Base-by-base conservation (phyloP, 1,140 invertebrate genomes). In the Drosophila sulfurigaster region DNA sequence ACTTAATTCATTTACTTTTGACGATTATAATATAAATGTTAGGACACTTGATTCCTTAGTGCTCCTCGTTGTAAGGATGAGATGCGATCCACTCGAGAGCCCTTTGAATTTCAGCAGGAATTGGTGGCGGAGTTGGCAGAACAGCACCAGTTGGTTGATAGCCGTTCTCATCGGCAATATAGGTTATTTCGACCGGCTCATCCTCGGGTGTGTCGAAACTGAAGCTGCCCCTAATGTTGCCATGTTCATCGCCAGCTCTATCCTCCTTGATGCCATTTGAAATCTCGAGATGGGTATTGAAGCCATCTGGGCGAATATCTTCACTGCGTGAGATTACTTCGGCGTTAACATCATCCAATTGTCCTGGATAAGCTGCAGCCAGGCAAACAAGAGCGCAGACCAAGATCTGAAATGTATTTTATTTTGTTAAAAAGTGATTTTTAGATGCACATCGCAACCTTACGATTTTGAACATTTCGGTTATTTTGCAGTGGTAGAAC, bases 81-180 rank as follows among this genome's bases (percentile, higher is more conserved):
- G 92, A 85, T 1, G 92, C 90, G 48, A 93, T 92, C 30, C 93
- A 88, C 69, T 92, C 92, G 5, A 92, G 89, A 63, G 95, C 93
- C 57, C 93, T 94, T 7, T 93, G 93, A 64, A 96, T 96, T n/a
- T 94, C 95, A 71, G 93, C 93, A 8, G 95, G 96, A 35, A 96
- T 94, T 48, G 95, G 95, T 2, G 95, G 95, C 10, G 95, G 94
- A 4, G 95, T 96, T 20, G 94, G 94, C 13, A 94, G 78, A 77
- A 93, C 92, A 3, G 90, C 92, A 3, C 94, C 69, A 10, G 20
- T 7, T 20, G 94, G 93, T 64, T 92, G 91, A 72, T 92, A 93
- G 41, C 93, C 95, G 69, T 95, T 94, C 80, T 95, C 94, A 81
- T 95, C 94, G 32, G 95, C 95, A 5, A 93, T 93, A 77, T 95